phyloP scores from a whole-genome alignment of 2,797 vertebrate species.

The Petrocephalus schoutedeni region DNA sequence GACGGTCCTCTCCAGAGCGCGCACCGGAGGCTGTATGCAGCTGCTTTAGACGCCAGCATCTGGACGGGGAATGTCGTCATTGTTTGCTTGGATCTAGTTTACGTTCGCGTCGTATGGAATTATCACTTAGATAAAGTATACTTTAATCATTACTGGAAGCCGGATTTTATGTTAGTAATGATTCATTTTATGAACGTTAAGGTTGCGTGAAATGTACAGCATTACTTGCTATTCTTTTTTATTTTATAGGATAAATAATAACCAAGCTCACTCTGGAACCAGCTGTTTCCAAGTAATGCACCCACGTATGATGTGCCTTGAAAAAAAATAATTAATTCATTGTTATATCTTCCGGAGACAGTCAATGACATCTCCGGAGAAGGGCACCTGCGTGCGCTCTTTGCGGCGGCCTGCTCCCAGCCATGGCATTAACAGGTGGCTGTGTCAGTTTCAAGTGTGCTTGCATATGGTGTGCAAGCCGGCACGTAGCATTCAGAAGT shows the following conservation, averaged over 20 bases:
- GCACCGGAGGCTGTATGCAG: constrained; percentile 36
- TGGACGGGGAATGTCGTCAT: constrained; percentile 14
- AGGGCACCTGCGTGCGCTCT: not conserved
- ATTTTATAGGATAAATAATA: not conserved
- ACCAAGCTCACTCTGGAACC: not conserved
- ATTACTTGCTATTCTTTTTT: not conserved
- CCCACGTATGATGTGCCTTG: not conserved
- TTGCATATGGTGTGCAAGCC: constrained; percentile 13
- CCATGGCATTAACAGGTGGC: not conserved
- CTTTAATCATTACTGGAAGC: not conserved
- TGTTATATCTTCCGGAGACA: not conserved
- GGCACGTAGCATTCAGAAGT: constrained; percentile 29
- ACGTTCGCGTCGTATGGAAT: not conserved
- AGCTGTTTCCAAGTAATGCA: not conserved
- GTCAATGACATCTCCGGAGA: not conserved
- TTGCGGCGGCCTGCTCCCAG: not conserved
- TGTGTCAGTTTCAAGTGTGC: not conserved
- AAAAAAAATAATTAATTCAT: not conserved
- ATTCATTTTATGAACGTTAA: not conserved
- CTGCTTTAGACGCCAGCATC: constrained; percentile 39
- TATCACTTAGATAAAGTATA: not conserved
- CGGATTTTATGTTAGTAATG: not conserved
- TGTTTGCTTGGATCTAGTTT: not conserved
- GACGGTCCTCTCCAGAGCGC: constrained; percentile 37
- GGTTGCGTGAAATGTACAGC: not conserved